Evolutionary conservation across 2,113 vertebrate genomes (phyloP).

Genomic region (Suncus etruscus): DNA sequence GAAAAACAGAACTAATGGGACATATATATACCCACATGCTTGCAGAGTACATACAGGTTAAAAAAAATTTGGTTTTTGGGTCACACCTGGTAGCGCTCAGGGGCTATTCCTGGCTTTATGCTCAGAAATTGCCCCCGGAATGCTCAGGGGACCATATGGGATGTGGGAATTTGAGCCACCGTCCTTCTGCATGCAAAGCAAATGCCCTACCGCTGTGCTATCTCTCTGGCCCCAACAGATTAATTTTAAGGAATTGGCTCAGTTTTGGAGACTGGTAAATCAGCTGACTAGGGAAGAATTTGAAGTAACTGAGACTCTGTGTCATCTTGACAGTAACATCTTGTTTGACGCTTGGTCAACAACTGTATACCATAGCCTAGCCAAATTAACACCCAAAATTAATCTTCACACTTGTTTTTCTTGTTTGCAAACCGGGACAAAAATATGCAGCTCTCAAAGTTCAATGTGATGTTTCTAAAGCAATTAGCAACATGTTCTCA

Average conservation of each 20-base stretch:
- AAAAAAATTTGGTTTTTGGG: too few species aligned
- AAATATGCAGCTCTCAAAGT: background rate
- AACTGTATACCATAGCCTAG: background rate
- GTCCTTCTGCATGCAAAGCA: too few species aligned
- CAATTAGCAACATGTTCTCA: slow-evolving; percentile 26
- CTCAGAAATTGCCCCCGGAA: too few species aligned
- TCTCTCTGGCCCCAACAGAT: background rate
- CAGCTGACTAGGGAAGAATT: background rate
- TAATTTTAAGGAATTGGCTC: slow-evolving; percentile 15
- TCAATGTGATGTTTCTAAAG: slow-evolving; percentile 28
- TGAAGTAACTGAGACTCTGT: background rate
- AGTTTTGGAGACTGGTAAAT: background rate
- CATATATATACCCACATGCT: too few species aligned
- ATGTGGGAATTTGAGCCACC: too few species aligned
- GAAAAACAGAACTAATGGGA: slow-evolving; percentile 43
- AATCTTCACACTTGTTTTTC: background rate
- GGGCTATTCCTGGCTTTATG: too few species aligned
- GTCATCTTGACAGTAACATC: background rate
- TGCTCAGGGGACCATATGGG: too few species aligned
- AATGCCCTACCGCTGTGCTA: too few species aligned
- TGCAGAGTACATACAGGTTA: too few species aligned
- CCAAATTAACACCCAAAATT: slow-evolving; percentile 20
- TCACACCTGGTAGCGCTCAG: too few species aligned
- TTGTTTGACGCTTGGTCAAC: slow-evolving; percentile 7
- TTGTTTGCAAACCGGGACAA: slow-evolving; percentile 18